Evolutionary conservation across 2,888 invertebrate species (phyloP), one percentile per base, ranked within the genome.

Genomic region (Chalcis sispes): DNA sequence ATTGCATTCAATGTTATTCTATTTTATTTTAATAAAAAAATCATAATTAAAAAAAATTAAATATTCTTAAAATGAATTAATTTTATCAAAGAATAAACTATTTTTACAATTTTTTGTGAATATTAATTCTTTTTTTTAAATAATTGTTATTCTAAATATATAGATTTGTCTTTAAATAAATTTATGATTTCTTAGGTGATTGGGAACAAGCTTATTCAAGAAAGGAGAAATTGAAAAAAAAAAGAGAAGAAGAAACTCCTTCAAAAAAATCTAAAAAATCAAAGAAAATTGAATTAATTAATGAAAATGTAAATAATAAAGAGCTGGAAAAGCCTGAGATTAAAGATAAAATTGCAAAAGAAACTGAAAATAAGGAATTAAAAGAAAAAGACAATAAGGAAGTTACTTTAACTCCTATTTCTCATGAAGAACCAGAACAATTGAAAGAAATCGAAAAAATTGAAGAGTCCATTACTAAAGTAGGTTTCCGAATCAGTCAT

Each of bases 161-260:
- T 42, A 7, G 15, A 15, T 13, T 2, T 42, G 42, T 13, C 15
- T 36, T 36, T 42, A 42, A 42, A 42, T 42, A 13, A 32, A 32
- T 32, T 32, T 50, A 20, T 40, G 23, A 52, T 46, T 62, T 42
- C 71, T 36, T 77, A 90, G 91, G 90, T 56, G 91, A 92, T 64
- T 95, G 95, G 95, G 93, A 94, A 77, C 90, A 89, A 91, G 94
- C 80, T 89, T 93, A 77, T 91, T 93, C 83, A 90, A 93, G 87
- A 91, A 92, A 89, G 83, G 94, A 94, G 77, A 95, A 94, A 85
- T 61, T 76, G 40, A 92, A 91, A 81, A 91, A 91, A 75, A 94
- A 93, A 88, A 91, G 91, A 75, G 91, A 92, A 66, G 92, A 92
- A 65, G 89, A 90, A 50, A 83, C 85, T n/a, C 87, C 87, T 27